phyloP scores from a whole-genome alignment of 2,888 invertebrate species.

The Aspidiotus rigidus region DNA sequence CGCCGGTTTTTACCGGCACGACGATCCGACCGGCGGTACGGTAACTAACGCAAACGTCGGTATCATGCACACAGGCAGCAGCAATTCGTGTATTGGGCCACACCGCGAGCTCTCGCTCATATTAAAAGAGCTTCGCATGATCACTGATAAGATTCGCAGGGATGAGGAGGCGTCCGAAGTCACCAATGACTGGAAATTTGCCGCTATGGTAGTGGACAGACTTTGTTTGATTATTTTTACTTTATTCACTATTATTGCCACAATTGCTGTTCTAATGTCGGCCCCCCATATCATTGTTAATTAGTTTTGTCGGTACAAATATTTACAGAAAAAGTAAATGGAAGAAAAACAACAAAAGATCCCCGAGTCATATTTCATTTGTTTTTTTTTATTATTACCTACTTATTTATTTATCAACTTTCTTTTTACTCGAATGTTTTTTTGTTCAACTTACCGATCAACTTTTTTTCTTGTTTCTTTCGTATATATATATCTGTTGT shows the following conservation, averaged over 20 bases:
- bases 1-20: conserved; percentile 36
- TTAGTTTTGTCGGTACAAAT: conserved; percentile 44
- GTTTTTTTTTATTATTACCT: too few relatives aligned
- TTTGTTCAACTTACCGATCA: too few relatives aligned
- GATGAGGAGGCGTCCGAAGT: conserved; percentile 90
- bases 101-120: conserved; percentile 91
- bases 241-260: conserved; percentile 94
- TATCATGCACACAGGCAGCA: conserved; percentile 52
- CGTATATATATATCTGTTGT: too few relatives aligned
- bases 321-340: too few relatives aligned
- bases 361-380: too few relatives aligned
- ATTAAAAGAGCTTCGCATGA: conserved; percentile 85
- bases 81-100: conserved; percentile 80
- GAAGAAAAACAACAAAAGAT: too few relatives aligned
- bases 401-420: too few relatives aligned
- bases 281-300: conserved; percentile 93
- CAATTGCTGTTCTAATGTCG: conserved; percentile 91
- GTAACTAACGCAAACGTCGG: conserved; percentile 51
- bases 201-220: conserved; percentile 99
- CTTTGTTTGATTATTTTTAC: conserved; percentile 99
- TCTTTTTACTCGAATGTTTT: too few relatives aligned
- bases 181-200: conserved; percentile 98
- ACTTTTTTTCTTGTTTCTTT: too few relatives aligned
- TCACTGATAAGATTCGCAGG: conserved; percentile 87
- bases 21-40: conserved; percentile 42